Evolutionary conservation across 2,113 vertebrate species (phyloP).

Genomic region (Rhadina sibilatrix): DNA sequence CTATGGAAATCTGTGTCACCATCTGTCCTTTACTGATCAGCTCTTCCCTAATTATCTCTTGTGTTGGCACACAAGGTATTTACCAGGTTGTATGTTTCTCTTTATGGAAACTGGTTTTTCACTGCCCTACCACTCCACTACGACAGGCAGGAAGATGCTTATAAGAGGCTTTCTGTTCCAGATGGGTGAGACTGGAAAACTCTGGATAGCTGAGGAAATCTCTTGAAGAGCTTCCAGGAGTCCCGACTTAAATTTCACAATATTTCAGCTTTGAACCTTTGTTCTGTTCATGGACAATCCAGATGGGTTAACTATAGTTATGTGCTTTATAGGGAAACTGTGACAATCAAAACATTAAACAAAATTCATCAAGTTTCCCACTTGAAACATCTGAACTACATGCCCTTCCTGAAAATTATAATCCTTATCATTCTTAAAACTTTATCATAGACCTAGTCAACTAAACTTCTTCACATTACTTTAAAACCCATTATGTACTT

Average conservation of each 20-base stretch:
- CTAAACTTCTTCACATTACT: background rate
- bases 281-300: background rate
- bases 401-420: background rate
- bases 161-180: background rate
- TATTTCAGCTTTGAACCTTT: background rate
- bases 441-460: background rate
- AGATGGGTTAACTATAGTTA: background rate
- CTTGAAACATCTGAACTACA: background rate
- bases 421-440: background rate
- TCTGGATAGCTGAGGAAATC: background rate
- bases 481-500: fast-evolving
- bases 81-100: background rate
- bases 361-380: background rate
- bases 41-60: background rate
- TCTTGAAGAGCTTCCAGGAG: background rate
- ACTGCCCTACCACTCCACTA: no score
- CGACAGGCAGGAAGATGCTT: background rate
- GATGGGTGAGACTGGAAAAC: background rate
- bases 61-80: background rate
- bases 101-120: background rate
- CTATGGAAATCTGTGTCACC: background rate
- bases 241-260: background rate
- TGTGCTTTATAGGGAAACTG: fast-evolving
- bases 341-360: background rate
- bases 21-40: background rate